Evolutionary conservation across 2,888 invertebrate species (phyloP).

Genomic region (Leptinotarsa peninsularis): DNA sequence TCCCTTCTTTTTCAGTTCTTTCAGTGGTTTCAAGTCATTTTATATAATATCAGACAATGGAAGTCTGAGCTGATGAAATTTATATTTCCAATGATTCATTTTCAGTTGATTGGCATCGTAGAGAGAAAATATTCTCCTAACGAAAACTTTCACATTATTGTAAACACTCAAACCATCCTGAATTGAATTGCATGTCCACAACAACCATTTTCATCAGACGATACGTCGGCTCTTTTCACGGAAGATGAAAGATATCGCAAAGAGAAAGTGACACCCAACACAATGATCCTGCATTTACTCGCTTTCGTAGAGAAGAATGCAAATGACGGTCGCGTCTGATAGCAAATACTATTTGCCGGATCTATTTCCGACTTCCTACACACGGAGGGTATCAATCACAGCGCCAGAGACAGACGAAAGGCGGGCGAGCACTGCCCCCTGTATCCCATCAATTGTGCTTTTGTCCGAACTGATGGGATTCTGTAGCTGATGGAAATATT

Average conservation of each 20-base stretch:
- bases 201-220: neutral
- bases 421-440: constrained; percentile 43
- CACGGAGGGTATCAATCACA: constrained; percentile 49
- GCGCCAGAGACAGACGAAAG: constrained; percentile 47
- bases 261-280: neutral
- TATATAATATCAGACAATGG: no score
- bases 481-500: constrained; percentile 35
- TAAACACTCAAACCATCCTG: neutral
- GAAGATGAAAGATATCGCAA: neutral
- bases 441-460: constrained; percentile 38
- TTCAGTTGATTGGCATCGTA: neutral
- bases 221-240: neutral
- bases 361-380: constrained; percentile 42
- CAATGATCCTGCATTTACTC: neutral
- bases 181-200: neutral
- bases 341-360: constrained; percentile 42
- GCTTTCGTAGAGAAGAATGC: constrained; percentile 36
- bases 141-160: no score
- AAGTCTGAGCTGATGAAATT: no score
- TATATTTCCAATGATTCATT: neutral
- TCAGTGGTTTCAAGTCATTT: no score
- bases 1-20: no score
- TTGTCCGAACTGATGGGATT: constrained; percentile 39
- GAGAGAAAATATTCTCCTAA: no score
- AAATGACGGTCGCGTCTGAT: constrained; percentile 44